Evolutionary conservation across 2,797 vertebrate genomes (phyloP).

Genomic region (Gambelia wislizenii): DNA sequence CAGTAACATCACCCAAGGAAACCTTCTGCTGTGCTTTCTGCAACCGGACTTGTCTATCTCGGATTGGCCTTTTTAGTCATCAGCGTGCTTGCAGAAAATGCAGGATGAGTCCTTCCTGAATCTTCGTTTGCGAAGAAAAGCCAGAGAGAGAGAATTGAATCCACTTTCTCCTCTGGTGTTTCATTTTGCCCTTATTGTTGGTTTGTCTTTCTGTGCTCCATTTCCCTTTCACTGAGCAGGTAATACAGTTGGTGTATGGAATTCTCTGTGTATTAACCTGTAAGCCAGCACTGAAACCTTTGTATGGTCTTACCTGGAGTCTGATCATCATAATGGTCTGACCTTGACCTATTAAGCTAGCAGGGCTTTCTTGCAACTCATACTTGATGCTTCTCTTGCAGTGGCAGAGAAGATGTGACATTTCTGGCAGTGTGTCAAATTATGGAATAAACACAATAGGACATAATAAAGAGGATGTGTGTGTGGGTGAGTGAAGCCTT

Average conservation of each 20-base stretch:
- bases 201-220: background rate
- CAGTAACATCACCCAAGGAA: too few species aligned
- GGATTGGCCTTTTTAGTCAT: too few species aligned
- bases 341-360: background rate
- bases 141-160: too few species aligned
- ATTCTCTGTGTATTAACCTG: background rate
- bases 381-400: background rate
- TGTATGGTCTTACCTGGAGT: too few species aligned
- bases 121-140: too few species aligned
- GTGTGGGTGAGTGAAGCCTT: background rate
- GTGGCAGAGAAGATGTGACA: background rate
- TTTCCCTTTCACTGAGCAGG: background rate
- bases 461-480: background rate
- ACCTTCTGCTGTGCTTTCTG: too few species aligned
- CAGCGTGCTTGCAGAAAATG: too few species aligned
- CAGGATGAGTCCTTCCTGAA: too few species aligned
- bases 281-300: background rate
- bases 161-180: background rate
- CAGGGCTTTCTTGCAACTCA: background rate
- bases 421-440: background rate
- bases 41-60: too few species aligned
- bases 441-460: background rate
- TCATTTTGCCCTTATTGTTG: fast-evolving
- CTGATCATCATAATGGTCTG: too few species aligned
- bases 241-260: background rate